Base-by-base conservation (phyloP, 2,113 vertebrate species). In the Xiphophorus couchianus region DNA sequence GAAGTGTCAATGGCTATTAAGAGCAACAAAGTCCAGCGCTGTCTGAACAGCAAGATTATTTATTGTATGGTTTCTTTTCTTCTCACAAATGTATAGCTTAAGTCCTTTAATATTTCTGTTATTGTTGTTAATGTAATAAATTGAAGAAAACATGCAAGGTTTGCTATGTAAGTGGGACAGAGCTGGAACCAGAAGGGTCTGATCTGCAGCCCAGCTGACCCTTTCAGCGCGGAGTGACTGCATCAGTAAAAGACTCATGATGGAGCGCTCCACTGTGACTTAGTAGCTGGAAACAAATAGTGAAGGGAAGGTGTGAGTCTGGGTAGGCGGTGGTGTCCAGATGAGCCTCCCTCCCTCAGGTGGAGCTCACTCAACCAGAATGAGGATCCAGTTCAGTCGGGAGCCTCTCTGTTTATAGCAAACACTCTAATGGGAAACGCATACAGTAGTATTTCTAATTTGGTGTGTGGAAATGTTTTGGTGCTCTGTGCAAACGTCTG, bases 211-310 rank as follows among this genome's bases (percentile, higher is more conserved):
- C 25, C 0, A 39, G 29, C 39, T 11, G 3, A 62, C 29, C 51
- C 39, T 37, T 77, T 54, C 30, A 22, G 13, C 17, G 17, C 15
- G 13, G 48, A 61, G 74, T 71, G 27, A n/a, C 44, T 83, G 19
- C 65, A 65, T 64, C 65, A 80, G 77, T 85, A 68, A 77, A 74
- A 65, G 67, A 25, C 75, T 79, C 64, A 2, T 25, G 39, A 70
- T 62, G 80, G 65, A 81, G 80, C 12, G 78, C 70, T 86, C 51
- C 37, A 75, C 63, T 77, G 79, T 84, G 83, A 83, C 76, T 87
- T 71, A 77, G 72, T 66, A 17, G 35, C 62, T 78, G 83, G 65
- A 81, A 84, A 87, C 80, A 71, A 82, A 66, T 71, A 5, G 73
- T 3, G 4, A 71, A 73, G 80, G 65, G 69, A 72, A 87, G 71